phyloP scores from a whole-genome alignment of 2,797 vertebrate genomes.

The Hephaestus fuliginosus region DNA sequence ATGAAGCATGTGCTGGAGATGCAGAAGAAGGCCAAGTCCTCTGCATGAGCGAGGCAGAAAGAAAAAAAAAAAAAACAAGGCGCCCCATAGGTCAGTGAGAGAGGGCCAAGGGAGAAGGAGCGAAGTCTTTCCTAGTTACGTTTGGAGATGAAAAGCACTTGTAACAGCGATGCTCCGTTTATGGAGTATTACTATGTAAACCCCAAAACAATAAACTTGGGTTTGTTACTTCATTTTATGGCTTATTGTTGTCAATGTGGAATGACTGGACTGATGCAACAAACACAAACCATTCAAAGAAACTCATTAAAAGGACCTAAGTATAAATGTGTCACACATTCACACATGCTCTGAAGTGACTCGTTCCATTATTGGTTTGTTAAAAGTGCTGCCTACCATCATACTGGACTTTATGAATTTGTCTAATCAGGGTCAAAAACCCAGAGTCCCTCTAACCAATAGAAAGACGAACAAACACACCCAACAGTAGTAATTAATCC shows the following conservation, averaged over 20 bases:
- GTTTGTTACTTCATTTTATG: conserved; percentile 18
- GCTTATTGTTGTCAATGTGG: not conserved
- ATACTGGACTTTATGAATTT: not conserved
- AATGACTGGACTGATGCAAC: not conserved
- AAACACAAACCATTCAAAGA: not conserved
- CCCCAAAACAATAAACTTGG: conserved; percentile 63
- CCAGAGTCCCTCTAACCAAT: conserved; percentile 13
- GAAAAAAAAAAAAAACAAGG: not conserved
- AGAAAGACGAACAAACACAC: conserved; percentile 29
- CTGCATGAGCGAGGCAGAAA: conserved; percentile 35
- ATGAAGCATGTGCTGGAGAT: conserved; percentile 71
- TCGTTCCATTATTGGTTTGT: not conserved
- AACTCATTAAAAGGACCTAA: not conserved
- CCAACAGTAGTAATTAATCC: conserved; percentile 37
- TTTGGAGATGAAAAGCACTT: conserved; percentile 59
- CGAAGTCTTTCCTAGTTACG: conserved; percentile 24
- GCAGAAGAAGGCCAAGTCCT: conserved; percentile 73
- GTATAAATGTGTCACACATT: not conserved
- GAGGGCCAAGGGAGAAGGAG: not conserved
- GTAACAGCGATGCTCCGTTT: conserved; percentile 52
- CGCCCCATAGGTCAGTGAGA: not conserved
- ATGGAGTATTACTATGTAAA: conserved; percentile 47
- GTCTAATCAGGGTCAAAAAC: conserved; percentile 24
- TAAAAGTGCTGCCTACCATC: not conserved
- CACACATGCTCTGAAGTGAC: not conserved